Evolutionary conservation across 1,140 invertebrate genomes (phyloP).

Genomic region (Ectropis grisescens): DNA sequence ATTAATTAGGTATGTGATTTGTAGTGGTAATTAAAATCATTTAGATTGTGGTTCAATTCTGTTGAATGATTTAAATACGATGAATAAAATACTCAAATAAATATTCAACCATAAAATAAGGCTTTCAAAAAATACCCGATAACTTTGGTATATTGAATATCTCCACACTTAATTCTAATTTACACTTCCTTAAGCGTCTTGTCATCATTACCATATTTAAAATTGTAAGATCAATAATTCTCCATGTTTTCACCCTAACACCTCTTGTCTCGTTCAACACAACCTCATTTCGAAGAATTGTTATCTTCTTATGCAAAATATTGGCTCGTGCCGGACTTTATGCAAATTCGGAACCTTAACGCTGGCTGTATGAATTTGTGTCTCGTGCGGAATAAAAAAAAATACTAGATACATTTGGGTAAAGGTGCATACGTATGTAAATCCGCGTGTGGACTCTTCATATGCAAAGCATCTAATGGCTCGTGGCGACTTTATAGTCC

Average conservation of each 20-base stretch:
- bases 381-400: conserved; percentile 33
- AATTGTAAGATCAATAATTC: too few relatives aligned
- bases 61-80: too few relatives aligned
- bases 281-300: conserved; percentile 39
- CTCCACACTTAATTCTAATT: too few relatives aligned
- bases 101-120: too few relatives aligned
- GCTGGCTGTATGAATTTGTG: conserved; percentile 25
- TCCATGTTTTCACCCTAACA: conserved; percentile 14
- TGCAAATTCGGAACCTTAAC: conserved; percentile 33
- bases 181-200: too few relatives aligned
- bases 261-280: conserved; percentile 22
- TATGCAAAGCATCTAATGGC: conserved; percentile 45
- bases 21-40: too few relatives aligned
- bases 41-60: too few relatives aligned
- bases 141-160: too few relatives aligned
- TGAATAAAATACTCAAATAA: too few relatives aligned
- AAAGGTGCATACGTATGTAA: conserved; percentile 55
- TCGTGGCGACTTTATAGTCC: conserved; percentile 20
- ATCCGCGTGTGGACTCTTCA: conserved; percentile 61
- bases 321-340: conserved; percentile 60
- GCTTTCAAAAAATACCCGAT: too few relatives aligned
- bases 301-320: conserved; percentile 65
- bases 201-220: too few relatives aligned
- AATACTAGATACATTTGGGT: conserved; percentile 39
- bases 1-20: too few relatives aligned